Conservation (phyloP, 2,113 vertebrate species). For the Tricholaema leucomelas region DNA sequence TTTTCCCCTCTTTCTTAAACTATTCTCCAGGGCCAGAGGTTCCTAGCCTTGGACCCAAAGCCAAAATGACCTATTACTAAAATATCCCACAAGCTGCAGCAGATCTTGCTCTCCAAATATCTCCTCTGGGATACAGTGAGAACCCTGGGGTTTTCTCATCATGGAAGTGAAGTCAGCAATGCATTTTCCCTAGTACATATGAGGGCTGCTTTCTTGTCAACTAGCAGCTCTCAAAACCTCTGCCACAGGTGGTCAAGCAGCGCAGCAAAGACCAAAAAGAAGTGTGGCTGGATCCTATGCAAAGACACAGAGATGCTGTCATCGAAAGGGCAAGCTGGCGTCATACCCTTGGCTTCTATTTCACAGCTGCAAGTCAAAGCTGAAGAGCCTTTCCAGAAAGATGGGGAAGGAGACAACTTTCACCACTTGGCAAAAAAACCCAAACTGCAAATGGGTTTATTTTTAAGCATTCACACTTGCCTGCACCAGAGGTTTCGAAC, state of each 20-base stretch:
- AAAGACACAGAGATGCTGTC: background rate
- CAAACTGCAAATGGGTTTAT: slow-evolving; percentile 5
- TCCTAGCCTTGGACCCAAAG: background rate
- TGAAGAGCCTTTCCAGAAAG: slow-evolving; percentile 17
- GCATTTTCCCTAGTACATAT: background rate
- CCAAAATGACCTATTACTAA: background rate
- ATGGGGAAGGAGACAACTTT: slow-evolving; percentile 1
- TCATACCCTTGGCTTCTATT: background rate
- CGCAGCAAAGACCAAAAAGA: background rate
- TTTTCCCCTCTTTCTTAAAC: background rate
- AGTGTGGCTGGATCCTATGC: background rate
- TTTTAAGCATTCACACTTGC: slow-evolving; percentile 29
- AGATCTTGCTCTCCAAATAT: background rate
- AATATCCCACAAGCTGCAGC: background rate
- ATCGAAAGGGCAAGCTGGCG: slow-evolving; percentile 9
- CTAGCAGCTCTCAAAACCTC: background rate
- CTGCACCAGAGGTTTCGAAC: background rate
- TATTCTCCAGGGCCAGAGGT: background rate
- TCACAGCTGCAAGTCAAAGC: slow-evolving; percentile 8
- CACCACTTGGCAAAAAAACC: slow-evolving; percentile 34
- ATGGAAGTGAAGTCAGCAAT: background rate
- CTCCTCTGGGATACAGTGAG: background rate
- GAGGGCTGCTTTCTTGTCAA: background rate
- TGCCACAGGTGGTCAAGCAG: background rate
- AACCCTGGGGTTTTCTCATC: background rate